Base-by-base conservation (phyloP, 1,140 invertebrate species). In the Melitaea cinxia region DNA sequence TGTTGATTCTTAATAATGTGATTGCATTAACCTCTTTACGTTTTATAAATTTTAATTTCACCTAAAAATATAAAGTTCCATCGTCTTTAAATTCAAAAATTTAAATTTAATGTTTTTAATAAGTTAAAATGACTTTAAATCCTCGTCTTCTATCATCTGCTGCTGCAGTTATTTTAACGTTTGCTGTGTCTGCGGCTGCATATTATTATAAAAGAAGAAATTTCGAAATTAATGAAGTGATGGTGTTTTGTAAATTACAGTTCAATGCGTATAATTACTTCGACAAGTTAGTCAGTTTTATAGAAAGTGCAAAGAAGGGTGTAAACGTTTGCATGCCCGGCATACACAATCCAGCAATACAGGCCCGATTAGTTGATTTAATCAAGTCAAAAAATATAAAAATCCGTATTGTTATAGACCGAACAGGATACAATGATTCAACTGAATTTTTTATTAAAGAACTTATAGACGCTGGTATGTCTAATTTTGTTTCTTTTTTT, bases 161-260 rank as follows among this genome's bases (percentile, higher is more conserved):
- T 24, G 81, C 80, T 59, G 83, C 78, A 55, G 64, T 91, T 63
- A 80, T 81, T 15, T 52, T 89, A 76, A 83, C 82, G 72, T 91
- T 83, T 82, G 79, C 74, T 71, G 78, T 88, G 28, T 84, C 83
- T 39, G 84, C 83, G 1, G 88, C 86, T 37, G 88, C 84, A 19
- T 88, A 78, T 67, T 91, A 78, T 65, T 88, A 85, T 62, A 89
- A 80, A 75, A 87, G 76, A 65, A 75, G 86, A 47, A 81, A 72
- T 54, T 64, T 70, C n/a, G 84, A 87, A 56, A 74, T 88, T 35
- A 91, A 91, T 72, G 85, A 91, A 79, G 86, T 91, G 23, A 89
- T 91, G 88, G 82, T 91, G 33, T 91, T 91, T 68, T 91, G 86
- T 66, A 91, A 91, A 73, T 62, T 91, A 26, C 88, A 91, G 58